Conservation (phyloP, 1,140 invertebrate genomes). For the Penaeus indicus region DNA sequence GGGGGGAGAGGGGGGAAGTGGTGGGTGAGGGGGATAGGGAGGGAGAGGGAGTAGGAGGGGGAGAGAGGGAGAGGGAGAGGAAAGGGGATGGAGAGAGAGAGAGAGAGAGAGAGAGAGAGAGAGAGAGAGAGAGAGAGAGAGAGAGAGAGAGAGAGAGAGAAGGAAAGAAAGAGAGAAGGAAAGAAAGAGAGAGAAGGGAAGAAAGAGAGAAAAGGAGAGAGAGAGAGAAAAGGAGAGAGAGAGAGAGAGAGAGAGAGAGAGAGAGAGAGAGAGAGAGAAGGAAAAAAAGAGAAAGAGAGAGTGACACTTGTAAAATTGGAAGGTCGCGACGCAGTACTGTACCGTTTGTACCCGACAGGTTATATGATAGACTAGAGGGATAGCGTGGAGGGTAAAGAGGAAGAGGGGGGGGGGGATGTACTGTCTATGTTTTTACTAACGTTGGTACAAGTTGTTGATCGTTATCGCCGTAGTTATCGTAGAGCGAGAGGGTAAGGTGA, state of each 20-base stretch:
- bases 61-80: not conserved
- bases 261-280: not conserved
- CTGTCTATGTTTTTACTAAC: no score
- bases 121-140: not conserved
- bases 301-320: no score
- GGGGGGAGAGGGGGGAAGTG: not conserved
- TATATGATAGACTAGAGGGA: no score
- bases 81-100: not conserved
- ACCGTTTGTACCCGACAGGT: no score
- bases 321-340: no score
- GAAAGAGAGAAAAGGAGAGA: not conserved
- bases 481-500: no score
- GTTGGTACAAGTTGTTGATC: no score
- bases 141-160: slow-evolving; percentile 3
- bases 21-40: not conserved
- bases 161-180: not conserved
- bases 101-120: not conserved
- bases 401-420: no score
- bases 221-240: not conserved
- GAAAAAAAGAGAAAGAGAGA: no score
- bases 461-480: no score
- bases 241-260: not conserved
- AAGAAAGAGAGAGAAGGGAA: not conserved
- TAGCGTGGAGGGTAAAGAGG: no score
- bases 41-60: not conserved